A percentile compares a stretch with the other conserved stretches of the same genome.
Evolutionary conservation across 2,888 invertebrate species (phyloP).

Genomic region (Heliconius cydno): DNA sequence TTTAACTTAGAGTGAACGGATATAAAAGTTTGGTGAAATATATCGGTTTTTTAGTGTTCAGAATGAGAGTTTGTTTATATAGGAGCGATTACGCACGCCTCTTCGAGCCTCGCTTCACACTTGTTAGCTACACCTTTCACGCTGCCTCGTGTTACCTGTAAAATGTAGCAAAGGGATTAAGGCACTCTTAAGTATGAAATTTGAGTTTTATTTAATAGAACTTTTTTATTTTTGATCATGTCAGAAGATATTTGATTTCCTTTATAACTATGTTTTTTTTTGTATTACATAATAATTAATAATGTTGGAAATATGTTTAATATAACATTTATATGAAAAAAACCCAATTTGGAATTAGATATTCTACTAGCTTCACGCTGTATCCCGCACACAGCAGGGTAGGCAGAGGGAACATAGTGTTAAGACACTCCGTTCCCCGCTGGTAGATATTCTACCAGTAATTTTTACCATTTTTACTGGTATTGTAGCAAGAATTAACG

Average conservation of each 20-base stretch:
- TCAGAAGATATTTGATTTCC: neutral
- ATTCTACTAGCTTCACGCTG: too few relatives aligned
- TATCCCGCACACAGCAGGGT: too few relatives aligned
- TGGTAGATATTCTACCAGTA: too few relatives aligned
- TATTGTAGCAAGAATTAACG: constrained; percentile 27
- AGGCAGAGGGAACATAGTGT: too few relatives aligned
- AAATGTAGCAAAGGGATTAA: constrained; percentile 8
- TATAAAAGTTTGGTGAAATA: constrained; percentile 82
- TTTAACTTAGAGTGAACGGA: constrained; percentile 78
- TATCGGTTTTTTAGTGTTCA: constrained; percentile 80
- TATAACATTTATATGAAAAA: neutral
- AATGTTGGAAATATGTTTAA: neutral
- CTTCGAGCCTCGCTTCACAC: constrained; percentile 56
- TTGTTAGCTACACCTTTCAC: constrained; percentile 44
- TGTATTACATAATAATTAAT: too few relatives aligned
- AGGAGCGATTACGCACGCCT: constrained; percentile 77
- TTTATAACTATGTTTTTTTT: too few relatives aligned
- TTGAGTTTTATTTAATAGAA: constrained; percentile 3
- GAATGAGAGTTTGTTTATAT: constrained; percentile 78
- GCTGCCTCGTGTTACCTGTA: constrained; percentile 32
- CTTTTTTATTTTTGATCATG: neutral
- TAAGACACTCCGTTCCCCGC: too few relatives aligned
- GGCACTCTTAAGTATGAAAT: constrained; percentile 1
- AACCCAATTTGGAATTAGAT: neutral
- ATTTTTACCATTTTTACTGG: constrained; percentile 9